Conservation (phyloP, 2,888 invertebrate genomes). For the Ophion slaviceki region DNA sequence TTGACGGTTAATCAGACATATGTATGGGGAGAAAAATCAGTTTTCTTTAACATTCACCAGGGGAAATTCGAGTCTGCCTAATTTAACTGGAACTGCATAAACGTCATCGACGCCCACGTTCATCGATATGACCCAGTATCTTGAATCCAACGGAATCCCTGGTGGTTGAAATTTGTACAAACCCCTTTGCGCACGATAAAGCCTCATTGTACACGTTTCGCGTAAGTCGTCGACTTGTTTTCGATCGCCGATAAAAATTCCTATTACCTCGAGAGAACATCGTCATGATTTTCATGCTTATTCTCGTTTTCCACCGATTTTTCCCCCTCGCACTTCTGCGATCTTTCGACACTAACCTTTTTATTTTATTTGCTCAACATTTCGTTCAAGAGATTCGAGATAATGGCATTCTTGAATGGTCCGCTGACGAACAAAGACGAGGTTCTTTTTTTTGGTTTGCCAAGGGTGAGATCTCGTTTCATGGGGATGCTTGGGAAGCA, state of each 20-base stretch:
- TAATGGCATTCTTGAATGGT: neutral
- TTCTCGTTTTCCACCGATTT: constrained; percentile 18
- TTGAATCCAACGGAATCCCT: too few relatives aligned
- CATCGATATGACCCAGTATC: too few relatives aligned
- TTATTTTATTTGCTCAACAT: constrained; percentile 43
- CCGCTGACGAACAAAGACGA: constrained; percentile 12
- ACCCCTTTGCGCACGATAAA: neutral
- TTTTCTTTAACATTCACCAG: too few relatives aligned
- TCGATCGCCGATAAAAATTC: constrained; percentile 72
- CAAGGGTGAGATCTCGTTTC: constrained; percentile 9
- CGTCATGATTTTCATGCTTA: constrained; percentile 47
- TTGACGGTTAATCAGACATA: too few relatives aligned
- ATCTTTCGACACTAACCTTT: neutral
- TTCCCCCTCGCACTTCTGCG: neutral
- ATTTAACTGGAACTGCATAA: too few relatives aligned
- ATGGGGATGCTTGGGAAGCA: constrained; percentile 11
- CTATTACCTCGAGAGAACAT: constrained; percentile 66
- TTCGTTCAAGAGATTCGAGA: constrained; percentile 21
- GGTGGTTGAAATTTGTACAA: neutral
- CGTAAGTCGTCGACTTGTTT: constrained; percentile 70
- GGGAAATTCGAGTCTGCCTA: too few relatives aligned
- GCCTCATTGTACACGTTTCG: constrained; percentile 33
- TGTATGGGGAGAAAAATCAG: too few relatives aligned
- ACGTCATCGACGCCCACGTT: too few relatives aligned
- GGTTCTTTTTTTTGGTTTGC: neutral